A percentile compares a stretch with the other conserved stretches of the same genome.
Conservation (phyloP, 2,888 invertebrate genomes). For the Drosophila differens region DNA sequence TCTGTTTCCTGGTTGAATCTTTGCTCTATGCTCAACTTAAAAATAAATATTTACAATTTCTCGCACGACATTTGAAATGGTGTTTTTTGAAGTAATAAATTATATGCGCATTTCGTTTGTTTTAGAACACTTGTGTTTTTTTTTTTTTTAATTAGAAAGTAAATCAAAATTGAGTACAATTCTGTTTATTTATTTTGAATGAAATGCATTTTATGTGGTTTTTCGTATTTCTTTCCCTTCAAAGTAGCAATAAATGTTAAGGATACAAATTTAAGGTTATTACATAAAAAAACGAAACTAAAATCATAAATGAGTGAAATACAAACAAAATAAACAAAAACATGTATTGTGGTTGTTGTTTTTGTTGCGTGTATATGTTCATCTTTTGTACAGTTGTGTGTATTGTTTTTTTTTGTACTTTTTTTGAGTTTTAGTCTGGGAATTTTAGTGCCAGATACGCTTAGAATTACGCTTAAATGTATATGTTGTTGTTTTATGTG, state of each 20-base stretch:
- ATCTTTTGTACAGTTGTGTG: constrained; percentile 39
- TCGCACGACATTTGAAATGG: not conserved
- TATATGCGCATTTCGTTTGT: constrained; percentile 17
- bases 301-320: constrained; percentile 14
- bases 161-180: constrained; percentile 12
- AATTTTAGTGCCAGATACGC: constrained; percentile 42
- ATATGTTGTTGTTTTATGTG: constrained; percentile 33
- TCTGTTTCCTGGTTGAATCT: not conserved
- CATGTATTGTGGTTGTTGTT: constrained; percentile 20
- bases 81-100: constrained; percentile 17
- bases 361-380: constrained; percentile 26
- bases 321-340: constrained; percentile 21
- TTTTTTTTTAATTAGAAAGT: constrained; percentile 8
- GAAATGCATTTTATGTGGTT: not conserved
- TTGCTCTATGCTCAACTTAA: constrained; percentile 8
- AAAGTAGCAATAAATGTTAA: constrained; percentile 1
- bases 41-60: constrained; percentile 29
- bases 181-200: not conserved
- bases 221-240: not conserved
- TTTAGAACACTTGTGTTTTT: not conserved
- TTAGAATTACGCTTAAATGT: constrained; percentile 41
- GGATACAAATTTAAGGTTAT: constrained; percentile 6
- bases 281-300: constrained; percentile 25
- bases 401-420: constrained; percentile 36
- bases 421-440: constrained; percentile 31